Evolutionary conservation across 2,113 vertebrate species (phyloP), one percentile per base, ranked within the genome.

Genomic region (Atrichornis clamosus): DNA sequence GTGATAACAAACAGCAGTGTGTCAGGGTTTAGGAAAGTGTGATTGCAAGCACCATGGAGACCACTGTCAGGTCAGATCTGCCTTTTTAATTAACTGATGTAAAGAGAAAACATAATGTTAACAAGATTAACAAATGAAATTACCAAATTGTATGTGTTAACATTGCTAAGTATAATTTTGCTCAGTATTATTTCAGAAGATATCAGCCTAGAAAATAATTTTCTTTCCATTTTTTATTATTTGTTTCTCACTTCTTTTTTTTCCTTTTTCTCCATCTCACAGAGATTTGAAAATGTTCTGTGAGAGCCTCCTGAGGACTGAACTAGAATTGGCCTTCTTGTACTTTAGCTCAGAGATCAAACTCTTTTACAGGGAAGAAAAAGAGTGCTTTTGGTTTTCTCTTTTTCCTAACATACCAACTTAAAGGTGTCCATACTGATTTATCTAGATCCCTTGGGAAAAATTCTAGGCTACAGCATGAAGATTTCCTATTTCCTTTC

Each of bases 41-140:
- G 91, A 92, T 81, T 93, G 32, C 69, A 75, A 73, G 84, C 63
- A 65, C 78, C 87, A 95, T 79, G 78, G 89, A 96, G 87, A 94
- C 74, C 89, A 91, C n/a, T 83, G 74, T 94, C 74, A 83, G 84
- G 87, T 91, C 81, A 85, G 55, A 83, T 69, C 23, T 59, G 44
- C 42, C 84, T 85, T 85, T 68, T 73, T 55, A 94, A 87, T 91
- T 92, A 95, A 68, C 53, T 70, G 91, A 83, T 93, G 89, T 13
- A 49, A 44, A 84, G 9, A 50, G 33, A 37, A 93, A 95, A 87
- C 37, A 77, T 6, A 37, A 53, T 23, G 42, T 50, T 96, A 85
- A 79, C 5, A 44, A 73, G 62, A 85, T 83, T 58, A 76, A 53
- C 46, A 90, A 82, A 91, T 70, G 46, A 77, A 91, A 94, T 85